Evolutionary conservation across 2,797 vertebrate genomes (phyloP), one percentile per base, ranked within the genome.

Genomic region (Poecilia gillii): DNA sequence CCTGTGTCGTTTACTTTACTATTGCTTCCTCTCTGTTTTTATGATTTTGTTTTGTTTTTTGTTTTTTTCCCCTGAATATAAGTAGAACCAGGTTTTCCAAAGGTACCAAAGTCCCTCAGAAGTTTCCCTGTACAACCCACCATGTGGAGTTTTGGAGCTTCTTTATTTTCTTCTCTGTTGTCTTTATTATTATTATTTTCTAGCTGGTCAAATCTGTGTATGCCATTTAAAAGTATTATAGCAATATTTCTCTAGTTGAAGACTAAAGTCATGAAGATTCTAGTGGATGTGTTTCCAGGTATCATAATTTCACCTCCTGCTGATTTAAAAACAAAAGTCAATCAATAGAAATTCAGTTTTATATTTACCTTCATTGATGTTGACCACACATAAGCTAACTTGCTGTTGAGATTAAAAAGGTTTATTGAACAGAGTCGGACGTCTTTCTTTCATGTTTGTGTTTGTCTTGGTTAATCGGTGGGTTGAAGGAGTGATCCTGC

Each of bases 21-120:
- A 80, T 88, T 76, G 41, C 57, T 64, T 83, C 79, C 73, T 73
- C 66, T 64, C 76, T 79, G 88, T 80, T 71, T 74, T 46, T 78
- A 51, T 82, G 62, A 76, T 75, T 57, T 77, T 71, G 73, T 74
- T 74, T 45, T 12, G 20, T 25, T 20, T 6, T 0, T 1, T 0
- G 36, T 4, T 51, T 23, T 23, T 51, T 68, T 80, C 64, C 81
- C 85, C 84, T 87, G 84, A 87, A 80, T 57, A 33, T 80, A 81
- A 89, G 85, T 95, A 94, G 94, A 92, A 94, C 94, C 95, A 95
- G 93, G 93, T 95, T 96, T 95, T 95, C 92, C 95, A 92, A 95
- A 95, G 93, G 97, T 97, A 97, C 97, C 98, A 98, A 98, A 99
- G 97, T 97, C 95, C 96, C 96, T 97, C 96, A 95, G 95, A 97